Base-by-base conservation (phyloP, 2,113 vertebrate species). In the Myotis lucifugus region DNA sequence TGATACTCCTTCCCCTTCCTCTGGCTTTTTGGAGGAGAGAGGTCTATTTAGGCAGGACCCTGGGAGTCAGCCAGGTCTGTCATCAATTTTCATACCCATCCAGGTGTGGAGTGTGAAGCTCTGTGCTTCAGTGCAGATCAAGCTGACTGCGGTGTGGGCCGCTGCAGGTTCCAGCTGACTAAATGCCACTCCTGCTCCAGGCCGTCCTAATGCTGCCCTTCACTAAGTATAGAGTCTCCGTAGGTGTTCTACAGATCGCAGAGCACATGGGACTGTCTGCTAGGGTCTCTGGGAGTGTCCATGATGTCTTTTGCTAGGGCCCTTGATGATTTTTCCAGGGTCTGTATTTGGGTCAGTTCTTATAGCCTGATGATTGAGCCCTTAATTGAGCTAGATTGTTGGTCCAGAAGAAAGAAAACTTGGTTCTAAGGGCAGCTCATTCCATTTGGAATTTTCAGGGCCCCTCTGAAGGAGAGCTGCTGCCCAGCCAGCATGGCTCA, bases 111-210 rank as follows among this genome's bases (percentile, higher is more conserved):
- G 40, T 25, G 18, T 54, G 79, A 42, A 48, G 73, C 91, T 81
- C 77, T 94, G 54, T 73, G 83, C 84, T 85, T 93, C 81, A 76
- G 23, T 69, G 61, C 52, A 48, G 88, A 92, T 76, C 69, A 14
- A 78, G 76, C 85, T 85, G 93, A 90, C 91, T 92, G 76, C 93
- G 79, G 32, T 0, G 4, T 52, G 81, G 76, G 89, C 40, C 17
- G 0, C 91, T 61, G 27, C 84, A n/a, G 86, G 87, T 32, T 86
- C 93, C 74, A 85, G 74, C 74, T 0, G 0, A 64, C 86, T 93
- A 81, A 94, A 67, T 87, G 94, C 89, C 93, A 84, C 79, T 83
- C 64, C 37, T 95, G 64, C 59, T 92, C 83, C 19, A 48, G 85
- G 83, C 91, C 23, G 2, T 59, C 89, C 79, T 76, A 5, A 48